A percentile compares a stretch with the other conserved stretches of the same genome.
These are phyloP conservation scores for human (Homo sapiens) DNA, from an alignment of 2,113 vertebrate genomes.

Conservation along the genomic window GRCh38 chr2:158254501-158255000, in stretches of 20 bases:
- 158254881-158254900: background rate
- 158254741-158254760: constrained; percentile 27
- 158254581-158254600: constrained; percentile 3
- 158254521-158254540: constrained; percentile 1
- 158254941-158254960: background rate
- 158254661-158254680: background rate
- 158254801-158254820: background rate
- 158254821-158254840: background rate
- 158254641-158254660: background rate
- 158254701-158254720: background rate
- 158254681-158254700: constrained; percentile 5
- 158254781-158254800: background rate
- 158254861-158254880: background rate
- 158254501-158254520: background rate
- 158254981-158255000: constrained; percentile 23
- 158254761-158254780: background rate
- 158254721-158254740: background rate
- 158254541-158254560: constrained; percentile 1
- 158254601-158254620: constrained; percentile 7
- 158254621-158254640: background rate
- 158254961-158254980: background rate
- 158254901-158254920: background rate
- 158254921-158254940: background rate
- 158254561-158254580: background rate
- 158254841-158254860: background rate